Evolutionary conservation across 37 sponge, comb jelly and placozoan species (phyloP).

Genomic region (Oopsacas minuta): DNA sequence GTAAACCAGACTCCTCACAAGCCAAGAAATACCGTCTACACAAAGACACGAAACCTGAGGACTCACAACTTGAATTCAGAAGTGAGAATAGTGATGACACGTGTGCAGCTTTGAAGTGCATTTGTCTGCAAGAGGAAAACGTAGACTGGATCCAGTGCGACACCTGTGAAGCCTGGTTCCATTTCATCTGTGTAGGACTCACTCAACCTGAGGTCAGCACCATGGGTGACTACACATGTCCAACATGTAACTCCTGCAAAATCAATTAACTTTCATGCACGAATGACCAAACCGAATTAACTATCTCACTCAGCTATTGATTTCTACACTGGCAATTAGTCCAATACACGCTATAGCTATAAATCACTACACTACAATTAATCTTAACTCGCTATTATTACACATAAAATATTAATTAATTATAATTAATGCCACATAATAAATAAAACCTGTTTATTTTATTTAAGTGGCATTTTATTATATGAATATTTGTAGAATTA

Average conservation of each 20-base stretch:
- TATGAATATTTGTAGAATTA: background rate
- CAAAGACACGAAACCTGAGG: background rate
- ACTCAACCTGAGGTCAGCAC: slow-evolving; percentile 49
- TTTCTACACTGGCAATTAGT: background rate
- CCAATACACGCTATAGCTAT: background rate
- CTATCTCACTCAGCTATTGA: background rate
- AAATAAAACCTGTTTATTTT: background rate
- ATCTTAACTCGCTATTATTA: background rate
- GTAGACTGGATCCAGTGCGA: slow-evolving; percentile 93
- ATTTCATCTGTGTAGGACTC: slow-evolving; percentile 64
- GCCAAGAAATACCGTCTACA: background rate
- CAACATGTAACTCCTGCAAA: slow-evolving; percentile 18
- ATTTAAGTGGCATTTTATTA: background rate
- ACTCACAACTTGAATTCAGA: background rate
- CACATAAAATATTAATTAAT: background rate
- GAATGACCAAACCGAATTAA: background rate
- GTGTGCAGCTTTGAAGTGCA: slow-evolving; percentile 51
- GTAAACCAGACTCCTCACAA: background rate
- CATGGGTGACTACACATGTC: slow-evolving; percentile 63
- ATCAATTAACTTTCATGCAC: background rate
- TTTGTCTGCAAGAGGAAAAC: slow-evolving; percentile 43
- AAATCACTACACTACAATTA: background rate
- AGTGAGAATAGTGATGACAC: slow-evolving; percentile 22
- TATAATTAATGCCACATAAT: too few species aligned
- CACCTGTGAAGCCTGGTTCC: slow-evolving; percentile 79